phyloP scores from a whole-genome alignment of 2,797 vertebrate genomes.

The Diplodus sargus region DNA sequence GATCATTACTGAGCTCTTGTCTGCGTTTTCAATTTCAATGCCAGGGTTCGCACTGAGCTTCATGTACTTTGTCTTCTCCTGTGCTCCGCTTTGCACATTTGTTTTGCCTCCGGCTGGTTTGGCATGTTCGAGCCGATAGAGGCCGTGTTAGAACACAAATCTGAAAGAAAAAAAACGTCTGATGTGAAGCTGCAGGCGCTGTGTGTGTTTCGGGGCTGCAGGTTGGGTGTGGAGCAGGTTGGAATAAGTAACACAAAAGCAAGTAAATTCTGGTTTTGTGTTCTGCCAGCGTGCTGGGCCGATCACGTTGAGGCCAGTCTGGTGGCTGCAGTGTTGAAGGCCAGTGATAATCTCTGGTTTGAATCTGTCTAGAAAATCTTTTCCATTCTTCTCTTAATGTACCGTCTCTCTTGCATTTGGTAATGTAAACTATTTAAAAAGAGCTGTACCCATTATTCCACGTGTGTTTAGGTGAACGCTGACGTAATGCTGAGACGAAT shows the following conservation, averaged over 20 bases:
- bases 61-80: slow-evolving; percentile 11
- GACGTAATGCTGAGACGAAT: background rate
- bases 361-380: background rate
- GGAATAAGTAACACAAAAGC: slow-evolving; percentile 18
- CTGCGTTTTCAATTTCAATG: slow-evolving; percentile 26
- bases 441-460: background rate
- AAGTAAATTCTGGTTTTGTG: background rate
- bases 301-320: background rate
- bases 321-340: background rate
- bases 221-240: slow-evolving; percentile 28
- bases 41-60: slow-evolving; percentile 17
- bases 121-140: slow-evolving; percentile 48
- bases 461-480: background rate
- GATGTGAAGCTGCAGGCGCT: slow-evolving; percentile 54
- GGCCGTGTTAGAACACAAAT: slow-evolving; percentile 51
- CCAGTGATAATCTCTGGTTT: background rate
- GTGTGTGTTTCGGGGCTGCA: slow-evolving; percentile 7
- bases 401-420: background rate
- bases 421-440: background rate
- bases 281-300: background rate
- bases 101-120: slow-evolving; percentile 42
- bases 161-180: slow-evolving; percentile 6
- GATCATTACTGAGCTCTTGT: slow-evolving; percentile 11
- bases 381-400: background rate
- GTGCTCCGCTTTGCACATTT: slow-evolving; percentile 27